Base-by-base conservation (phyloP, 2,888 invertebrate species). In the Microplitis deprimator region DNA sequence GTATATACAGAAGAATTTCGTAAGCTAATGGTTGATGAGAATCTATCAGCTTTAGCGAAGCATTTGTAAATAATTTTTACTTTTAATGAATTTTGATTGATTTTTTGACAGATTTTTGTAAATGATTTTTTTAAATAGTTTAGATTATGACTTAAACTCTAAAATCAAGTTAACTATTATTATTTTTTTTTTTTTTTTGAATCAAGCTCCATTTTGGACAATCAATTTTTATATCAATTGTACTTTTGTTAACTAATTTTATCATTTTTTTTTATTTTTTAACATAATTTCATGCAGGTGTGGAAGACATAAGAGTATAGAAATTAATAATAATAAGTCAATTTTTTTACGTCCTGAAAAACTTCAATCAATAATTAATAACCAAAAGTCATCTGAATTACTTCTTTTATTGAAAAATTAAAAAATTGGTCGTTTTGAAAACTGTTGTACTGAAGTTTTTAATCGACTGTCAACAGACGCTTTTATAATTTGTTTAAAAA, bases 1-100 rank as follows among this genome's bases (percentile, higher is more conserved):
- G 67, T 8, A 38, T 39, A 39, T 67, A 39, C 29, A 39, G 13
- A 20, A 20, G 1, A 29, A 38, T 67, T 67, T 67, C 39, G 8
- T 6, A 67, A 39, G 38, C 29, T 67, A 39, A 67, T 67, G 67
- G 67, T 67, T 5, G 67, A 67, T 4, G 39, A 39, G 13, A 67
- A 67, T 39, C 67, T 13, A 38, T 67, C 67, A 39, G 39, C 39
- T 8, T 67, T 67, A 38, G 67, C 39, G 10, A 67, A 38, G 39
- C 67, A 39, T 38, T 39, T 67, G 67, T 67, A 38, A 67, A 67
- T 67, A 67, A 13, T 67, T 67, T 67, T 61, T n/a, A 20, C 6
- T 61, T 16, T 61, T 61, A 61, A 61, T 61, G 6, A 10, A 61
- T 61, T 61, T 61, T n/a, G 13, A 61, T 61, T 7, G 6, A 61